Conservation (phyloP, 2,797 vertebrate genomes). For the Nyctibius grandis region DNA sequence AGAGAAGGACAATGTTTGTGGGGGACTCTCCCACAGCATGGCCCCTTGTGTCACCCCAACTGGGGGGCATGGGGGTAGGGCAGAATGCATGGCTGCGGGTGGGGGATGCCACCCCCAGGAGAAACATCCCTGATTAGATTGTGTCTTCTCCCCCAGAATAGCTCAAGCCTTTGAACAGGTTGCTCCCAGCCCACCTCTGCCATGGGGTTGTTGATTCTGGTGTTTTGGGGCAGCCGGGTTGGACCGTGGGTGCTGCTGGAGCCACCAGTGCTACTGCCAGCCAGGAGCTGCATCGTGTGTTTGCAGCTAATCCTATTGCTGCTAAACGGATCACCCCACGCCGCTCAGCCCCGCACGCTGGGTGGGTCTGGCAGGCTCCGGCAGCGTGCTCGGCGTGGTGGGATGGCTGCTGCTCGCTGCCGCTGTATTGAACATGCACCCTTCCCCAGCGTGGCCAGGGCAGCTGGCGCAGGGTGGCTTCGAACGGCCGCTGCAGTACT, state of each 20-base stretch:
- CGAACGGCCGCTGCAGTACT: background rate
- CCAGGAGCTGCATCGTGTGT: rapidly evolving
- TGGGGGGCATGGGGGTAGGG: rapidly evolving
- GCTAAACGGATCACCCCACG: background rate
- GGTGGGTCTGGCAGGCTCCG: background rate
- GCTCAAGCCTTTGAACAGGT: background rate
- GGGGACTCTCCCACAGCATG: background rate
- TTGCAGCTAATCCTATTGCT: background rate
- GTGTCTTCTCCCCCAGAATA: background rate
- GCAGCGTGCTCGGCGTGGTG: rapidly evolving
- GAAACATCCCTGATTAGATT: background rate
- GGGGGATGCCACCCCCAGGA: background rate
- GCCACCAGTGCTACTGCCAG: rapidly evolving
- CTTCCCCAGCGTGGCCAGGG: background rate
- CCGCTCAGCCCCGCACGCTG: rapidly evolving
- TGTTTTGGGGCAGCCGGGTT: background rate
- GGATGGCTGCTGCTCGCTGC: background rate
- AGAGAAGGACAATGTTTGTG: background rate
- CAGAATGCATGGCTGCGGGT: background rate
- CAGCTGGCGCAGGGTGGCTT: rapidly evolving
- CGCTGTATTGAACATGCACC: rapidly evolving
- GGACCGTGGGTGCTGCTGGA: rapidly evolving
- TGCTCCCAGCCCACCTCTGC: background rate
- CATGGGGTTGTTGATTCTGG: rapidly evolving
- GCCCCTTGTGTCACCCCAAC: background rate